phyloP scores from a whole-genome alignment of 2,797 vertebrate genomes.

The Pseudotriccus pelzelni region DNA sequence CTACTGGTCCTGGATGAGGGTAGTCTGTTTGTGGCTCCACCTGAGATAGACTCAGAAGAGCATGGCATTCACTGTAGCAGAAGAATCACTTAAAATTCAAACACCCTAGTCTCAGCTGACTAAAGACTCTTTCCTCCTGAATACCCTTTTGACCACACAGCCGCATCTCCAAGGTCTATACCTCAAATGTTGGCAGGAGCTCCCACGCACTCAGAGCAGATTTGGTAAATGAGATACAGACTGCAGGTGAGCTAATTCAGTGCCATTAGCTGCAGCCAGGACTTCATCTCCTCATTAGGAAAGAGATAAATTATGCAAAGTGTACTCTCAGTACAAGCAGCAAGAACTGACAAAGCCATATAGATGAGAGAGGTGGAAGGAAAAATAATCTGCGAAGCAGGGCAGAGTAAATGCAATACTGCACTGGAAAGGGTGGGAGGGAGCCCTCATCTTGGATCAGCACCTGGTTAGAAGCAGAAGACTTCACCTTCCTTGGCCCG shows the following conservation, averaged over 20 bases:
- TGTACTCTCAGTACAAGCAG: not conserved
- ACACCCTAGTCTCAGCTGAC: not conserved
- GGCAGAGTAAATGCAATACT: not conserved
- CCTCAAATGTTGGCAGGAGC: not conserved
- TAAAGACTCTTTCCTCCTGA: not conserved
- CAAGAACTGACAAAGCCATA: not conserved
- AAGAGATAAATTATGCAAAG: conserved; percentile 37
- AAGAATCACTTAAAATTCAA: not conserved
- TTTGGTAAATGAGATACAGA: not conserved
- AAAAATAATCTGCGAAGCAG: not conserved
- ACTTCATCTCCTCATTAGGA: conserved; percentile 9
- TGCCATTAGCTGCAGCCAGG: not conserved
- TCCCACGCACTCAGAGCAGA: not conserved
- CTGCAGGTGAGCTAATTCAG: conserved; percentile 12
- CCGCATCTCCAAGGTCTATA: not conserved
- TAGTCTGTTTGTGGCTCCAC: not conserved
- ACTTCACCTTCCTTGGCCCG: not conserved
- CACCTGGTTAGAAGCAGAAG: not conserved
- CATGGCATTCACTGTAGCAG: not conserved
- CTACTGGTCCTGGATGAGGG: not conserved
- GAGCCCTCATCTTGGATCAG: not conserved
- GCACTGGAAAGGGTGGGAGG: not conserved
- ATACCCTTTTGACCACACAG: not conserved
- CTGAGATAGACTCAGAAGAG: not conserved
- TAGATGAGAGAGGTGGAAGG: not conserved